Conservation (phyloP, 2,888 invertebrate genomes). For the Carabus problematicus region DNA sequence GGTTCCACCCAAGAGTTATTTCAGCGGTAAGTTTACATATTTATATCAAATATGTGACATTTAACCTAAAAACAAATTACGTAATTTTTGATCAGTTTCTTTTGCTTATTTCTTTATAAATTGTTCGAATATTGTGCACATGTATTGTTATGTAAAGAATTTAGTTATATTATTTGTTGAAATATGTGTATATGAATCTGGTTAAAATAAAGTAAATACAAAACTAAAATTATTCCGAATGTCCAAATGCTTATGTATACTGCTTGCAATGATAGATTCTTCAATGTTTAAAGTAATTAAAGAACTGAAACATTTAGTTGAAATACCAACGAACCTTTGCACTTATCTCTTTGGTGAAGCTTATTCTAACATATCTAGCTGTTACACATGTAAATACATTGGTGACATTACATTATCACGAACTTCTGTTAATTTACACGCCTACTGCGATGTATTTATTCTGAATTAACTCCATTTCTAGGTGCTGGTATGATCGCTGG, state of each 20-base stretch:
- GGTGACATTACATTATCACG: no score
- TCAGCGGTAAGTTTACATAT: constrained; percentile 65
- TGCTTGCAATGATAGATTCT: constrained; percentile 44
- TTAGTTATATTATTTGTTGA: neutral
- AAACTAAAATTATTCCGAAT: no score
- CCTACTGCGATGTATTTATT: constrained; percentile 20
- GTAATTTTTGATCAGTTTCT: constrained; percentile 38
- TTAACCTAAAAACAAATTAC: constrained; percentile 42
- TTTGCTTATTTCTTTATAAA: no score
- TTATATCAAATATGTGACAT: constrained; percentile 13
- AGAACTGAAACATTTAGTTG: no score
- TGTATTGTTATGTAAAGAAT: neutral
- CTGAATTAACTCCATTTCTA: constrained; percentile 54
- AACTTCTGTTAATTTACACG: constrained; percentile 19
- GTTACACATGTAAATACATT: no score
- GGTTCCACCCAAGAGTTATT: constrained; percentile 74
- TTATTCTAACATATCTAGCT: no score
- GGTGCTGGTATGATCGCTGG: constrained; percentile 70
- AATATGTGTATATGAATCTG: no score
- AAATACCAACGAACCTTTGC: no score
- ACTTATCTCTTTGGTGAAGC: no score
- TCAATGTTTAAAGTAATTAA: constrained; percentile 10
- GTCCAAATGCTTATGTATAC: no score
- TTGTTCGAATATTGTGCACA: no score
- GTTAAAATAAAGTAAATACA: no score